Evolutionary conservation across 2,888 invertebrate species (phyloP).

Genomic region (Rhamphomyia laevipes): DNA sequence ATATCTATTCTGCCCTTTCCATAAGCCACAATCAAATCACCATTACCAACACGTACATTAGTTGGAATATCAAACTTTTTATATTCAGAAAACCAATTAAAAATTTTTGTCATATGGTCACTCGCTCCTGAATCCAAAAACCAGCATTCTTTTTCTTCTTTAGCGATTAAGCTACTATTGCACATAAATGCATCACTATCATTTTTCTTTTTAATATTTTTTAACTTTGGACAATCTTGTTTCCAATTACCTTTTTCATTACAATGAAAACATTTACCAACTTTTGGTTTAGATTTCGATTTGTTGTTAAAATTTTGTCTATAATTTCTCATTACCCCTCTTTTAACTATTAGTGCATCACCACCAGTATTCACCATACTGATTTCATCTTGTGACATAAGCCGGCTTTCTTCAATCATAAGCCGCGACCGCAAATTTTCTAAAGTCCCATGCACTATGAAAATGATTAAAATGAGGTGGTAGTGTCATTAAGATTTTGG

Average conservation of each 20-base stretch:
- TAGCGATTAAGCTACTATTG: too few relatives aligned
- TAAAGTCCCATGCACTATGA: too few relatives aligned
- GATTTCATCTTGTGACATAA: too few relatives aligned
- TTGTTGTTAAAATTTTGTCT: too few relatives aligned
- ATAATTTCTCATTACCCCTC: too few relatives aligned
- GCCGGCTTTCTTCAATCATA: too few relatives aligned
- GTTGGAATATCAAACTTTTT: conserved; percentile 1
- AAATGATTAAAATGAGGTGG: too few relatives aligned
- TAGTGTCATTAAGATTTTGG: too few relatives aligned
- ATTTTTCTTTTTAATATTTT: too few relatives aligned
- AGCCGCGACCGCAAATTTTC: too few relatives aligned
- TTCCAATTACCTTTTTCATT: conserved; percentile 12
- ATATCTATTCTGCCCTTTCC: conserved; percentile 13
- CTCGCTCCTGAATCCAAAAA: conserved; percentile 14
- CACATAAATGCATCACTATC: conserved; percentile 5
- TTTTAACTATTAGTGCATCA: too few relatives aligned
- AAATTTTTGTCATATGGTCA: conserved; percentile 12
- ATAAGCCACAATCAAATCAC: conserved; percentile 6
- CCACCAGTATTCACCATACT: too few relatives aligned
- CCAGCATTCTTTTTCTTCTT: conserved; percentile 10
- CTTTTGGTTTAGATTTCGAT: not conserved
- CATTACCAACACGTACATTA: conserved; percentile 9
- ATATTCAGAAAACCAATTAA: conserved; percentile 4
- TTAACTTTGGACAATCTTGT: conserved; percentile 8
- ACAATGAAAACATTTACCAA: conserved; percentile 12